Evolutionary conservation across 2,113 vertebrate species (phyloP).

Genomic region (Mastomys natalensis): DNA sequence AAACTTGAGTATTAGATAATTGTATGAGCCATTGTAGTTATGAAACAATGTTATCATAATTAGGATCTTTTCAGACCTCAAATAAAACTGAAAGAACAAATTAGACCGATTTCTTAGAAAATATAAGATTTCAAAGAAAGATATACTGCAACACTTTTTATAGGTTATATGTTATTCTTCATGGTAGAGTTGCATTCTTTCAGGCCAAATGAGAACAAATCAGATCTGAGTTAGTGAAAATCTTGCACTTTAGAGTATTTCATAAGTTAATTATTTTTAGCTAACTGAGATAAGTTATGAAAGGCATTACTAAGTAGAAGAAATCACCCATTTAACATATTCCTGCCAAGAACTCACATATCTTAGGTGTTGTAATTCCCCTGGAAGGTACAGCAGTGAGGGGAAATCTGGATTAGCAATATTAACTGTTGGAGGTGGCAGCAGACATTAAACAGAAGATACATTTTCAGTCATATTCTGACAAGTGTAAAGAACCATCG

Average conservation of each 20-base stretch:
- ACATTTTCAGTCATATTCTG: not conserved
- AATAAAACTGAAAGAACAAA: conserved; percentile 39
- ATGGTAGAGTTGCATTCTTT: not conserved
- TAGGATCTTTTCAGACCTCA: conserved; percentile 41
- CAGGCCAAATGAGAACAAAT: not conserved
- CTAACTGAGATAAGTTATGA: not conserved
- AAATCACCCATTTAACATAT: not conserved
- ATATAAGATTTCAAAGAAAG: conserved; percentile 14
- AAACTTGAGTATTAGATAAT: conserved; percentile 15
- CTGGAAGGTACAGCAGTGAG: not conserved
- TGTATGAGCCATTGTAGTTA: not conserved
- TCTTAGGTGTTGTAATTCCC: not conserved
- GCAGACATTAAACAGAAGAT: not conserved
- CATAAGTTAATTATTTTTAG: conserved; percentile 36
- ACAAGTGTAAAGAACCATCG: not conserved
- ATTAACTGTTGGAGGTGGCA: not conserved
- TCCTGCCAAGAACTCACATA: not conserved
- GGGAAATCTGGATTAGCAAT: not conserved
- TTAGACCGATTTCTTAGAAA: conserved; percentile 13
- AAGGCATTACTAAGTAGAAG: not conserved
- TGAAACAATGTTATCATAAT: conserved; percentile 34
- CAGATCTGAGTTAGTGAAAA: not conserved
- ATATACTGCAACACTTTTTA: not conserved
- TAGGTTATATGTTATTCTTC: not conserved
- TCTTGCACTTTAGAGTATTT: not conserved